Percentiles rank a stretch among this genome's conserved stretches.
Evolutionary conservation across 1,140 invertebrate genomes (phyloP).

Genomic region (Cylas formicarius): DNA sequence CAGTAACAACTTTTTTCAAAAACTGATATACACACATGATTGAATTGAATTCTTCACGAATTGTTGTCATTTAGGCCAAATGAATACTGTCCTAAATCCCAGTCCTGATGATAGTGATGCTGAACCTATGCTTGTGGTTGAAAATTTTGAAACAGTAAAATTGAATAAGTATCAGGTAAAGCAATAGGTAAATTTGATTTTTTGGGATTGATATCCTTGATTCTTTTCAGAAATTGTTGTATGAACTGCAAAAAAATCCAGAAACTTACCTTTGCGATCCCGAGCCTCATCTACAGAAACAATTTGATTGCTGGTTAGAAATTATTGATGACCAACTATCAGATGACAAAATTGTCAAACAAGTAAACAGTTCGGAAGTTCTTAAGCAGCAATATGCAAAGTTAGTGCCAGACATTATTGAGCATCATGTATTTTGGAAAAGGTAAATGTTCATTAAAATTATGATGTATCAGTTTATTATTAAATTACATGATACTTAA

Average conservation of each 20-base stretch:
- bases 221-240: conserved; percentile 35
- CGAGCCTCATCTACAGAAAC: conserved; percentile 34
- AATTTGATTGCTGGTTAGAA: conserved; percentile 46
- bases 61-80: conserved; percentile 44
- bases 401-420: conserved; percentile 48
- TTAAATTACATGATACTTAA: no score
- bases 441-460: conserved; percentile 36
- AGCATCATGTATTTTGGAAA: conserved; percentile 51
- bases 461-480: no score
- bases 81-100: conserved; percentile 60
- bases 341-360: conserved; percentile 40
- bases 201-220: conserved; percentile 1
- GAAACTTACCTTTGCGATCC: conserved; percentile 44
- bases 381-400: conserved; percentile 47
- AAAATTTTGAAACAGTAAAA: conserved; percentile 50
- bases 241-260: conserved; percentile 42
- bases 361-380: conserved; percentile 43
- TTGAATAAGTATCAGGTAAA: conserved; percentile 53
- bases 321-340: conserved; percentile 44
- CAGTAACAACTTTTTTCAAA: no score
- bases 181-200: neutral
- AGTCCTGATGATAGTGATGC: conserved; percentile 62
- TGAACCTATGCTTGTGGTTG: conserved; percentile 55
- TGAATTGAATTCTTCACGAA: conserved; percentile 1
- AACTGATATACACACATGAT: neutral